Evolutionary conservation across 1,140 invertebrate genomes (phyloP), one percentile per base, ranked within the genome.

Genomic region (Megathymus violae): DNA sequence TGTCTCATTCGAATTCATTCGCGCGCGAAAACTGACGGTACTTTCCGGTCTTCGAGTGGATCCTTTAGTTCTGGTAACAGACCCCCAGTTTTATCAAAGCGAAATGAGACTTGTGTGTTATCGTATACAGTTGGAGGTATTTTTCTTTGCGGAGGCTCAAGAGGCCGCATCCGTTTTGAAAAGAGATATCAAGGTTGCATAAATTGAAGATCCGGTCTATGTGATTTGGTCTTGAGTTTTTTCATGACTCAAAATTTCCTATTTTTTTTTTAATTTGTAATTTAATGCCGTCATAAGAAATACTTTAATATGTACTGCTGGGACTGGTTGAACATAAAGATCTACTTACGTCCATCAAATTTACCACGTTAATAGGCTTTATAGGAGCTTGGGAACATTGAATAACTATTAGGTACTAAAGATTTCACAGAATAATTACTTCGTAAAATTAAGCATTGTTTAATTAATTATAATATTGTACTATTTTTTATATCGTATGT

Each of bases 31-130:
- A 82, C 75, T 82, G 78, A 75, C 77, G 74, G 74, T 75, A 72
- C 80, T 75, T 85, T 85, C 85, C 82, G 82, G 82, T 88, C 78
- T 74, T 84, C 74, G 69, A 88, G 82, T 88, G 81, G 74, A 69
- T 69, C 63, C 69, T 70, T 70, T 80, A 63, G 71, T 64, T 22
- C 19, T 22, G 19, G 50, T 54, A 41, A n/a, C 10, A 13, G 17
- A 36, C 44, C 17, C 44, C 41, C n/a, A 16, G n/a, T 27, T 11
- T 16, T 4, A 17, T 15, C 44, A 60, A 41, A 25, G 6, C 7
- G 48, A 48, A 59, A 48, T 62, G 1, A 27, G 56, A 43, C 41
- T 56, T 72, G 27, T 64, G 41, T 11, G 0, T 3, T 13, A 22
- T 16, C 1, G 10, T 0, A 58, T 77, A 82, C 58, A 70, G 69